Evolutionary conservation across 1,140 invertebrate species (phyloP), one percentile per base, ranked within the genome.

Genomic region (Laodelphax striatellus): DNA sequence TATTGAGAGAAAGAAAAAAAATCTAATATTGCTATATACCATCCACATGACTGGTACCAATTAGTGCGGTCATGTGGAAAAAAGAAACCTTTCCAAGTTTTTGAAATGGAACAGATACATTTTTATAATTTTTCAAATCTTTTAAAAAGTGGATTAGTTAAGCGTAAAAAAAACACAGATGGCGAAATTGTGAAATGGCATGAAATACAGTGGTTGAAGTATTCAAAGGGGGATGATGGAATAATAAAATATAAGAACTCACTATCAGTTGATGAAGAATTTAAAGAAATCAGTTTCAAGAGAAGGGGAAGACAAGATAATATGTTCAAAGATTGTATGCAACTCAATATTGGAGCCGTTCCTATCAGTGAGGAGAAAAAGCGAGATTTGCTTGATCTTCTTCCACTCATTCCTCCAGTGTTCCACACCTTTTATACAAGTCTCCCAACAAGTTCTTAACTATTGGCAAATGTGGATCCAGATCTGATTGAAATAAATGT

Each of bases 1-100:
- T 16, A 71, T 72, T 14, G 69, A 71, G 63, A 64, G 59, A 56
- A 31, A 63, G 53, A 65, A 70, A 59, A n/a, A 67, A 70, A 21
- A 31, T 60, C 57, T 17, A 41, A 53, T 22, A 61, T 63, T 44
- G 41, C 56, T 31, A 65, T 69, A 31, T 60, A 64, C 31, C 62
- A 64, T 50, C 63, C 62, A 46, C 46, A 61, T 60, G 54, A 62
- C 57, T 66, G 61, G 58, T 60, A 42, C 19, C 63, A 64, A 44
- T 59, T 63, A 14, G 53, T 67, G 46, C 44, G 62, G 53, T 24
- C n/a, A 16, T 16, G 5, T 24, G 53, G 21, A 6, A 58, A 50
- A 16, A 55, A 22, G 52, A 54, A 28, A 55, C 21, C n/a, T 17
- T 53, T 55, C 28, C n/a, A 16, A 28, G 31, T 55, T 28, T 34